These are phyloP conservation scores for Neogobius melanostomus DNA, from an alignment of 2,113 vertebrate genomes.

Conservation along the genomic window DNA sequence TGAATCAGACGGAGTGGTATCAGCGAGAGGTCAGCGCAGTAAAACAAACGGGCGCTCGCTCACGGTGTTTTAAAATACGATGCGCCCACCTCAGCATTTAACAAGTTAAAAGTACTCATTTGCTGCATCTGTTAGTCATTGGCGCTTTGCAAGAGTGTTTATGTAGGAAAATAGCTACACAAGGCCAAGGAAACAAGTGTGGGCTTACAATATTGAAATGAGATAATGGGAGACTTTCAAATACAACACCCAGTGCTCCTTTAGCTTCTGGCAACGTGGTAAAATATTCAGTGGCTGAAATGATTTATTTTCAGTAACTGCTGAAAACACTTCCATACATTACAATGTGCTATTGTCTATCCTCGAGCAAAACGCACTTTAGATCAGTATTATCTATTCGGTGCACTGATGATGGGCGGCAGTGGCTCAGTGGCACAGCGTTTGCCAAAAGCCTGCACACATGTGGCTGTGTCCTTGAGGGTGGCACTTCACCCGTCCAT, in stretches of 20 bases:
- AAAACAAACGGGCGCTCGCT: background rate
- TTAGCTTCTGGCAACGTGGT: background rate
- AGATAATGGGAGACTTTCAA: background rate
- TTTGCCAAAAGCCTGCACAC: too few species aligned
- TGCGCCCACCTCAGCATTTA: background rate
- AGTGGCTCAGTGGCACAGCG: too few species aligned
- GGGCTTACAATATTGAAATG: background rate
- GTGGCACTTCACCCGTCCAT: too few species aligned
- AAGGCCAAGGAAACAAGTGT: background rate
- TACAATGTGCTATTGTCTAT: background rate
- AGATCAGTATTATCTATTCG: background rate
- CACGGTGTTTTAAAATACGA: conserved; percentile 12
- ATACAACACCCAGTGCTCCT: background rate
- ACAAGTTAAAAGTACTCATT: background rate
- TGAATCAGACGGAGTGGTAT: conserved; percentile 35
- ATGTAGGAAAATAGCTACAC: background rate
- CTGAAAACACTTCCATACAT: background rate
- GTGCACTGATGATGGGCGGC: too few species aligned
- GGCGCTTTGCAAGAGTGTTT: background rate
- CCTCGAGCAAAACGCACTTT: too few species aligned
- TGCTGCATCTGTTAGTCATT: background rate
- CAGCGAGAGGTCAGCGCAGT: conserved; percentile 27
- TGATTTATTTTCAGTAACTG: background rate
- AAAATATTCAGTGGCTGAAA: background rate
- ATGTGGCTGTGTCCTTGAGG: too few species aligned